phyloP scores from a whole-genome alignment of 2,113 vertebrate genomes.

The Pteropus alecto region DNA sequence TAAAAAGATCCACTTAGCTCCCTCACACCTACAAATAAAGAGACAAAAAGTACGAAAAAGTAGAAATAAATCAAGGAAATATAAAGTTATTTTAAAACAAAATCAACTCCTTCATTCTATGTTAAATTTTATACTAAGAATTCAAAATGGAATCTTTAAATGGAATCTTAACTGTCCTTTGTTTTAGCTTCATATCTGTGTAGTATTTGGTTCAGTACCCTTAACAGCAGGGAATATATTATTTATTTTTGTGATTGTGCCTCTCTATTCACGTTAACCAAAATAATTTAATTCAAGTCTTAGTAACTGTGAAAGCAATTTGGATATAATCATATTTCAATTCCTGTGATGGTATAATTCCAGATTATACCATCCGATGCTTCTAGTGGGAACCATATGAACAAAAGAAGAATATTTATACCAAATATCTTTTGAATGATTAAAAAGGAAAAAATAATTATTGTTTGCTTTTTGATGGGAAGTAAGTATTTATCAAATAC shows the following conservation, averaged over 20 bases:
- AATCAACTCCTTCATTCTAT: not conserved
- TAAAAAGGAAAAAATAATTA: not conserved
- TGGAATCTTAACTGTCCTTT: not conserved
- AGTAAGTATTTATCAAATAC: not conserved
- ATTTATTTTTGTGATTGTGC: not conserved
- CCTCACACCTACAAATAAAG: not conserved
- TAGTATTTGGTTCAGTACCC: not conserved
- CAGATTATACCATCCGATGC: not conserved
- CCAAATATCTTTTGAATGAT: not conserved
- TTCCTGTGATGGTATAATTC: not conserved
- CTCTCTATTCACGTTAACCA: not conserved
- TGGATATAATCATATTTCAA: conserved; percentile 43
- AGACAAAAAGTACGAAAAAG: not conserved
- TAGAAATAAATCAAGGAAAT: not conserved
- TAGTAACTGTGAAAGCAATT: conserved; percentile 28
- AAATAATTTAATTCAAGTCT: conserved; percentile 22
- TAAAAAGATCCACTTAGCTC: not conserved
- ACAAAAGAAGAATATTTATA: not conserved
- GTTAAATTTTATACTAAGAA: not conserved
- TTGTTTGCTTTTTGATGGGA: not conserved
- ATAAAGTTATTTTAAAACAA: not conserved
- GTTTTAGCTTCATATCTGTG: not conserved
- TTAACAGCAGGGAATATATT: not conserved
- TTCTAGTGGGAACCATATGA: not conserved
- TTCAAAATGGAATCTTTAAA: not conserved